A percentile compares a stretch with the other conserved stretches of the same genome.
phyloP scores from a whole-genome alignment of 2,113 vertebrate genomes.

The Montifringilla adamsi region DNA sequence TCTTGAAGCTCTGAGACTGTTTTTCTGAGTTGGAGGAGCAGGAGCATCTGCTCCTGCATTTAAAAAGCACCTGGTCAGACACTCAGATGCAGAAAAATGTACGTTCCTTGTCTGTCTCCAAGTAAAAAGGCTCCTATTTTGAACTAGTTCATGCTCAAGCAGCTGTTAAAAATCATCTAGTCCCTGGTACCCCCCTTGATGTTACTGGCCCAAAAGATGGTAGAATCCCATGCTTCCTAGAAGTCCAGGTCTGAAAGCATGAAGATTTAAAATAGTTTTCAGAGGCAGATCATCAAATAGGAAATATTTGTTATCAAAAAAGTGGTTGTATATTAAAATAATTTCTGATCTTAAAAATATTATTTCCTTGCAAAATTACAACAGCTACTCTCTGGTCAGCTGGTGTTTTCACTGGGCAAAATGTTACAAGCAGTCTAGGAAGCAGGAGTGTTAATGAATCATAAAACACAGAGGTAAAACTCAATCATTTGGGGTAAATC shows the following conservation, averaged over 20 bases:
- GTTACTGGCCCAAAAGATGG: neutral
- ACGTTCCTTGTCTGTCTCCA: neutral
- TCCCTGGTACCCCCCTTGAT: neutral
- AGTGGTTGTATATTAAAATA: neutral
- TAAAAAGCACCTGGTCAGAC: neutral
- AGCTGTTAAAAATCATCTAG: neutral
- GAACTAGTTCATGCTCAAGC: neutral
- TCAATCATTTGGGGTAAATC: neutral
- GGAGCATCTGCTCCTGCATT: neutral
- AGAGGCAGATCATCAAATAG: neutral
- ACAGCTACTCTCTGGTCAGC: neutral
- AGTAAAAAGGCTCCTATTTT: neutral
- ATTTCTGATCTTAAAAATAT: neutral
- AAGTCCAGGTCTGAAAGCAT: neutral
- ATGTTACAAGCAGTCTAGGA: neutral
- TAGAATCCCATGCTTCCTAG: neutral
- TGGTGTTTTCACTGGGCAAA: neutral
- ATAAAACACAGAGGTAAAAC: neutral
- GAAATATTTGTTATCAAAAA: neutral
- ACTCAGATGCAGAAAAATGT: neutral
- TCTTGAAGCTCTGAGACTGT: neutral
- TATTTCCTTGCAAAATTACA: neutral
- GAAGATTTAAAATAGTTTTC: neutral
- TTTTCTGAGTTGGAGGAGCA: neutral
- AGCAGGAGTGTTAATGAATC: neutral